Evolutionary conservation across 2,797 vertebrate species (phyloP).

Genomic region (Alauda arvensis): DNA sequence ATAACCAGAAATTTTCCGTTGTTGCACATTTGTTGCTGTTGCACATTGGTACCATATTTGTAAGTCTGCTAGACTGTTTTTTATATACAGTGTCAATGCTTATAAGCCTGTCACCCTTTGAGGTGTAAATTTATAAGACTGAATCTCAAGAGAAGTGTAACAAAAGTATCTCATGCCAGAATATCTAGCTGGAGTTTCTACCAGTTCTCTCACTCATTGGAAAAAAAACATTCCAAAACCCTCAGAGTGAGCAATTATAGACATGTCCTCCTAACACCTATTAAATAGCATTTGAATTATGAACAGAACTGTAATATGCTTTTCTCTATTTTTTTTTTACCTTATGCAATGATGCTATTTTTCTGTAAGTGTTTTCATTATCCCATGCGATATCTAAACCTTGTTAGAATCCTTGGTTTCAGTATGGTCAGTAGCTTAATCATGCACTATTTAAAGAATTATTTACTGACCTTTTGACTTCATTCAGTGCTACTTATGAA

Average conservation of each 20-base stretch:
- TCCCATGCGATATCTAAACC: background rate
- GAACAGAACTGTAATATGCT: background rate
- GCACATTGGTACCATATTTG: background rate
- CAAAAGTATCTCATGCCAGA: background rate
- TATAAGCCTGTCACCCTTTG: background rate
- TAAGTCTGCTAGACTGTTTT: background rate
- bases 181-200: background rate
- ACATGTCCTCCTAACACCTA: background rate
- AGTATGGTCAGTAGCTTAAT: background rate
- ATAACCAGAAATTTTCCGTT: background rate
- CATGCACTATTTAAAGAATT: background rate
- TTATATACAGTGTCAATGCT: background rate
- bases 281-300: background rate
- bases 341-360: background rate
- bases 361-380: background rate
- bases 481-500: background rate
- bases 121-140: background rate
- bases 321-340: background rate
- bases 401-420: background rate
- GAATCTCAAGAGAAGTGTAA: background rate
- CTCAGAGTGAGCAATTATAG: background rate
- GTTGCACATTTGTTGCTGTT: background rate
- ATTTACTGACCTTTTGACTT: background rate
- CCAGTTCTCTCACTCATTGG: background rate
- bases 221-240: background rate